Conservation (phyloP, 2,113 vertebrate species). For the Sebastes schlegelii region DNA sequence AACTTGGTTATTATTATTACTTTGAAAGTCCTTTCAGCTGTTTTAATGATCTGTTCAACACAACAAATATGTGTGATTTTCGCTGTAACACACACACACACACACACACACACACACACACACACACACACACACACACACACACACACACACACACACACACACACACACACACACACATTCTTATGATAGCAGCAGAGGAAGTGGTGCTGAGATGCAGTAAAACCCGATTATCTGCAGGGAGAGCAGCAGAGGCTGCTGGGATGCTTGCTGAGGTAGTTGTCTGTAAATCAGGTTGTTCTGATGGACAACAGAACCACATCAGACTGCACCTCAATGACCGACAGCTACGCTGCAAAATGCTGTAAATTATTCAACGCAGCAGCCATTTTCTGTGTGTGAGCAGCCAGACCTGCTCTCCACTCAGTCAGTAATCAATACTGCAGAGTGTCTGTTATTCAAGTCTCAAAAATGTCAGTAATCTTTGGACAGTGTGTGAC, state of each 20-base stretch:
- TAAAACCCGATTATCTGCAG: neutral
- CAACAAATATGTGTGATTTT: too few relatives aligned
- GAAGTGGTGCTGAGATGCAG: too few relatives aligned
- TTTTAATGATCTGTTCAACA: neutral
- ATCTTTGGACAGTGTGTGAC: neutral
- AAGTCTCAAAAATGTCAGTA: neutral
- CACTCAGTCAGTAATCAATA: too few relatives aligned
- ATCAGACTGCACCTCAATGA: neutral
- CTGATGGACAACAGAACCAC: neutral
- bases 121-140: too few relatives aligned
- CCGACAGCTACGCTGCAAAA: neutral
- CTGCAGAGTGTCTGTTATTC: neutral
- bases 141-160: too few relatives aligned
- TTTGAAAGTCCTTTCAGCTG: neutral
- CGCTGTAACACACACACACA: too few relatives aligned
- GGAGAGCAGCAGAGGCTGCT: neutral
- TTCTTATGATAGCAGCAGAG: too few relatives aligned
- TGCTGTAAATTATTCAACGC: too few relatives aligned
- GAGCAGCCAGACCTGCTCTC: neutral
- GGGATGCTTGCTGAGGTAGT: too few relatives aligned
- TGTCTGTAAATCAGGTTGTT: neutral
- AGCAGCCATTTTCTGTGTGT: neutral
- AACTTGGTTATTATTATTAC: neutral
- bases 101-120: too few relatives aligned
- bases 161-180: too few relatives aligned